Conservation (phyloP, 1,140 invertebrate species). For the Dolichoris vasculosae region DNA sequence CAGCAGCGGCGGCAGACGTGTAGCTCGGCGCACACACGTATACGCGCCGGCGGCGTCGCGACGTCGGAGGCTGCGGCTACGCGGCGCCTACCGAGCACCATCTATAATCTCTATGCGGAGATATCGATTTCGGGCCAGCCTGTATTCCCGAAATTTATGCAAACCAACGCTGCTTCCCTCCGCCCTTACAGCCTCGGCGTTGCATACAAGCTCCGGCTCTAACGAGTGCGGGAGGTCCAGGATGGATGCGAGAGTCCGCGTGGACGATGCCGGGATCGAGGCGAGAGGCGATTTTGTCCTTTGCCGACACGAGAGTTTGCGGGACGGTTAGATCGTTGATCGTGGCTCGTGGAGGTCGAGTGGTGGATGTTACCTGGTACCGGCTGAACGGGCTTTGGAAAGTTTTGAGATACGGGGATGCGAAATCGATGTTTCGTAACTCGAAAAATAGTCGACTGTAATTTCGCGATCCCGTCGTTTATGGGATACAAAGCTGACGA, state of each 20-base stretch:
- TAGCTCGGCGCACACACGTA: slow-evolving; percentile 3
- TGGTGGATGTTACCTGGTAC: too few relatives aligned
- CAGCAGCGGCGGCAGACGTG: slow-evolving; percentile 8
- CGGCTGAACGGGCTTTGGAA: too few relatives aligned
- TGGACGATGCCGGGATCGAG: not conserved
- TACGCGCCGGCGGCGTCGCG: slow-evolving; percentile 68
- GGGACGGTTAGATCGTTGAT: too few relatives aligned
- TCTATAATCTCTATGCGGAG: slow-evolving; percentile 75
- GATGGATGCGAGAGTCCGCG: not conserved
- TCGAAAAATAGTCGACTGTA: too few relatives aligned
- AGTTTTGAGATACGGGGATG: too few relatives aligned
- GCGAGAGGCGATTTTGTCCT: not conserved
- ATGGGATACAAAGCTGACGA: too few relatives aligned
- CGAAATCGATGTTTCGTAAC: too few relatives aligned
- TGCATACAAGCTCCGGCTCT: not conserved
- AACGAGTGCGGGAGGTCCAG: not conserved
- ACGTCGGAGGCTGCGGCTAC: slow-evolving; percentile 76
- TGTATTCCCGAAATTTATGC: slow-evolving; percentile 76
- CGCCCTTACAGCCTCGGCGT: not conserved
- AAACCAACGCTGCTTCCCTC: slow-evolving; percentile 65
- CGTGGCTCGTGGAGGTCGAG: too few relatives aligned
- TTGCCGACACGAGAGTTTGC: not conserved
- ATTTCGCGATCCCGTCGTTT: too few relatives aligned
- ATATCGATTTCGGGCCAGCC: slow-evolving; percentile 73
- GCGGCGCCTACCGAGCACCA: slow-evolving; percentile 75